Base-by-base conservation (phyloP, 2,888 invertebrate genomes). In the Mylabris sibirica region DNA sequence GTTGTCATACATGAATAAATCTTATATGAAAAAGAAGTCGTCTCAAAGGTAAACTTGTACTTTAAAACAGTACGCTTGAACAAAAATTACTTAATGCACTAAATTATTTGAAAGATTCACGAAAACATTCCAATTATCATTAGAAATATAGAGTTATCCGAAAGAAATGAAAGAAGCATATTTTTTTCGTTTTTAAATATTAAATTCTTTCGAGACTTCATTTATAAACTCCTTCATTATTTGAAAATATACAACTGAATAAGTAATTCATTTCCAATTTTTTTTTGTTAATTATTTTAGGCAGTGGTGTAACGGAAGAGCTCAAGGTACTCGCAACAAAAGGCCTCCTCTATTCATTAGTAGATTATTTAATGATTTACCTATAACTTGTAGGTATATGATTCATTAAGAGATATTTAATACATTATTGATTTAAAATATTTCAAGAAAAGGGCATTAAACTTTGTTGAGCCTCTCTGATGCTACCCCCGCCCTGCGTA, bases 1-100 rank as follows among this genome's bases (percentile, higher is more conserved):
- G 44, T 71, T 71, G 66, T 72, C 71, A 65, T 72, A 71, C 73
- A 68, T 74, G 72, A 67, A 53, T 67, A 74, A 75, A 70, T 76
- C 74, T 75, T 74, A 75, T 75, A 73, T n/a, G n/a, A 76, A 1
- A 38, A 12, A 3, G 11, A 35, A 35, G 8, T 14, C 12, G 14
- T 12, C 12, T 12, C 3, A 38, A 38, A 38, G 38, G 3, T 38
- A 11, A 38, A 38, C 3, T 38, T 12, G 12, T 38, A 14, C 12
- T 9, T 34, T 34, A 8, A 8, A 6, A 34, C 34, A 34, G 34
- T 34, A 8, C 3, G 11, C n/a, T 14, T 38, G 0, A 12, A 38
- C 14, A 12, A 14, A 38, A 38, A 12, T 38, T 30, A 30, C 8
- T 5, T 5, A 30, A 30, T 30, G 30, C 30, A 30, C 30, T 8